Evolutionary conservation across 2,113 vertebrate species (phyloP), one percentile per base, ranked within the genome.

Genomic region (Phyllostomus hastatus): DNA sequence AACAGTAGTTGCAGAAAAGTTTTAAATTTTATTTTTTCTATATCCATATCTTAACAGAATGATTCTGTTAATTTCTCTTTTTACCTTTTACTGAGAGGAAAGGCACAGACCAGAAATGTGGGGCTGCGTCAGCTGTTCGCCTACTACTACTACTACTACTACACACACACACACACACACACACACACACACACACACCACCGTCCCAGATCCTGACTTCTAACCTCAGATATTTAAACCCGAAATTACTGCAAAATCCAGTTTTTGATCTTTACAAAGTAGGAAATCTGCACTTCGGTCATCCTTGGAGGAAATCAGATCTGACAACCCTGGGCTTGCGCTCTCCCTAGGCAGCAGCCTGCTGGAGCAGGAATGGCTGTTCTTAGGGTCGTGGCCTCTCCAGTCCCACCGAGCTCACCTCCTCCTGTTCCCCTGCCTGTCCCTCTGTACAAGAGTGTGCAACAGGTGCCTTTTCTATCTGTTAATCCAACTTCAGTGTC

Each of bases 361-460:
- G 33, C 31, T 79, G 10, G 35, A 48, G 48, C 48, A 41, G 48
- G 10, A 35, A 5, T 17, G 4, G 5, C 20, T 61, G 14, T 43
- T 26, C 15, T 35, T 33, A 17, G n/a, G 28, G 19, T 4, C 0
- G 0, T 6, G 54, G 54, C 31, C 3, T 48, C 26, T 61, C 52
- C 4, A 5, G 20, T 7, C 2, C 54, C 16, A 78, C 43, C 66
- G 52, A 33, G 41, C 7, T 80, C 28, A 6, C 22, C 54, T 33
- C 10, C 67, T 20, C 7, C 46, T 43, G 50, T 61, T 88, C 38
- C 38, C 38, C 38, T 41, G 38, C 38, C 38, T 41, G 38, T 41
- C 38, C 38, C 38, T 41, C 38, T 41, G 38, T 41, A 41, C 38
- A 41, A 41, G 38, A 41, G 38, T 41, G 38, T n/a, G 15, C 5